Conservation (phyloP, 2,888 invertebrate genomes). For the Drosophila bunnanda region DNA sequence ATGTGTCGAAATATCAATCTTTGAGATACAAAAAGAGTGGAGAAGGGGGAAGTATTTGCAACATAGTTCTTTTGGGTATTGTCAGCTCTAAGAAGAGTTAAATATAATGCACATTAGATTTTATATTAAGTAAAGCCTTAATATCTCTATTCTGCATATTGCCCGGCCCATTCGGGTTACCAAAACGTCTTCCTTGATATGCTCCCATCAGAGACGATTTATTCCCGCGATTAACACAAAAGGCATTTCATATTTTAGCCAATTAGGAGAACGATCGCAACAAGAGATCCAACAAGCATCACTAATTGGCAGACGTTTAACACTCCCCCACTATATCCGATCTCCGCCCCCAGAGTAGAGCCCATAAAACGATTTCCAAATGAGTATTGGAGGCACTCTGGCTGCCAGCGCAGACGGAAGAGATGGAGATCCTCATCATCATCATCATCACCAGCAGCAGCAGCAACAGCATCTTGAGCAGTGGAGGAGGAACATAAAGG, state of each 20-base stretch:
- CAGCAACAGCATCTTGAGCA: conserved; percentile 21
- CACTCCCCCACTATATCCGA: conserved; percentile 56
- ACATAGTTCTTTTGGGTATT: neutral
- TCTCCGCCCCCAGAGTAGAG: conserved; percentile 8
- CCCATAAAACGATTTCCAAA: conserved; percentile 44
- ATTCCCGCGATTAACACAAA: conserved; percentile 58
- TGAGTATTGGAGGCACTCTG: conserved; percentile 60
- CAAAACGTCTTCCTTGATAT: neutral
- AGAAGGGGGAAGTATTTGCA: too few species aligned
- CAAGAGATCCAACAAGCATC: conserved; percentile 54
- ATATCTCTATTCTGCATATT: neutral
- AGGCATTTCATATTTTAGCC: conserved; percentile 77
- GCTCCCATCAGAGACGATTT: conserved; percentile 44
- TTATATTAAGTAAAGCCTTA: neutral
- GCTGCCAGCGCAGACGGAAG: conserved; percentile 41
- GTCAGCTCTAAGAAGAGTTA: too few species aligned
- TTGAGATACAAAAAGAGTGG: neutral
- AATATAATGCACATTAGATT: too few species aligned
- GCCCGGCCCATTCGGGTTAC: neutral
- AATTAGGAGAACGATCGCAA: conserved; percentile 66
- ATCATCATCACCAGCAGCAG: conserved; percentile 37
- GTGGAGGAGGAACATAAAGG: conserved; percentile 8
- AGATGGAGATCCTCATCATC: conserved; percentile 58
- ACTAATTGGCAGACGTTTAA: conserved; percentile 81
- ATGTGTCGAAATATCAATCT: conserved; percentile 27